Conservation (phyloP, 2,888 invertebrate species). For the Sacculina carcini region DNA sequence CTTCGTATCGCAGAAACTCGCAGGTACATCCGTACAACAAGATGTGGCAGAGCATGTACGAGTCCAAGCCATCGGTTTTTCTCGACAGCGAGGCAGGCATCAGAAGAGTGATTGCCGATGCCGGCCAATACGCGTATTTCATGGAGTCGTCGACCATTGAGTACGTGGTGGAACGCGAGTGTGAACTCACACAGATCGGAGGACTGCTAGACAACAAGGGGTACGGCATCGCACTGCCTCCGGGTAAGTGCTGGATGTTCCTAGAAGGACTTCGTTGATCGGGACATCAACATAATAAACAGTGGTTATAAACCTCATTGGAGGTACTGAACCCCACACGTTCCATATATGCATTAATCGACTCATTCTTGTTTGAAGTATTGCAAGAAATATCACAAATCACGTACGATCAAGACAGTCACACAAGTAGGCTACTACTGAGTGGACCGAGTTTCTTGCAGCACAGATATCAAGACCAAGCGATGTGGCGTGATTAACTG, state of each 20-base stretch:
- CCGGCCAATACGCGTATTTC: constrained; percentile 73
- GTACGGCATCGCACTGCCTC: constrained; percentile 81
- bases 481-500: no score
- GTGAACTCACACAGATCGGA: constrained; percentile 67
- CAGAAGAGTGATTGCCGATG: constrained; percentile 44
- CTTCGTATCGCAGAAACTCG: constrained; percentile 35
- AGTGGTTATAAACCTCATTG: no score
- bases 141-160: constrained; percentile 96
- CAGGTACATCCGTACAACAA: constrained; percentile 75
- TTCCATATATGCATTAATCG: no score
- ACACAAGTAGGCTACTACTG: no score
- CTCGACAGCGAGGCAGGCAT: constrained; percentile 41
- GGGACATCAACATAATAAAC: no score
- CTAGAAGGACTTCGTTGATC: no score
- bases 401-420: no score
- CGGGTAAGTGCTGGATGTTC: constrained; percentile 37
- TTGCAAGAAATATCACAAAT: no score
- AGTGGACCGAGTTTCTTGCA: no score
- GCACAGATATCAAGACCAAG: no score
- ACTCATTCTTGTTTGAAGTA: no score
- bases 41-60: constrained; percentile 89
- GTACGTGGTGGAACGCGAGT: constrained; percentile 67
- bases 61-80: constrained; percentile 61
- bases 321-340: no score
- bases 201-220: constrained; percentile 78